These are phyloP conservation scores for Scaptomyza polygonia DNA, from an alignment of 2,888 invertebrate genomes.

Conservation along the genomic window DNA sequence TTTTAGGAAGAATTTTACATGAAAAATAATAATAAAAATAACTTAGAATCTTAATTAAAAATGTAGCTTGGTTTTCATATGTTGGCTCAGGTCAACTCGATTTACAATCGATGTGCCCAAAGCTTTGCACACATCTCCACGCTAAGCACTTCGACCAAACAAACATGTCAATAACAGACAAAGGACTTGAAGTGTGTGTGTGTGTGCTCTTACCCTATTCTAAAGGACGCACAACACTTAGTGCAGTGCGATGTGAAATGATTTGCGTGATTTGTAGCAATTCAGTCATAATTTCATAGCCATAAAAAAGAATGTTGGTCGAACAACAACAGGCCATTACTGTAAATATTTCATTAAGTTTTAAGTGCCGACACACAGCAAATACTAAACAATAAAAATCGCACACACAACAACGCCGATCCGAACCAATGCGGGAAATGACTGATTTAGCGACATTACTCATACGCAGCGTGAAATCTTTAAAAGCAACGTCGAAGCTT, in stretches of 20 bases:
- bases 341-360: slow-evolving; percentile 78
- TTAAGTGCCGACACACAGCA: slow-evolving; percentile 66
- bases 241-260: slow-evolving; percentile 49
- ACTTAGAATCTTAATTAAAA: not conserved
- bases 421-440: slow-evolving; percentile 7
- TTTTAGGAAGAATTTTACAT: not conserved
- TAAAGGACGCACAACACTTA: slow-evolving; percentile 49
- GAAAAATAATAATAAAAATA: not conserved
- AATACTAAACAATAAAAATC: slow-evolving; percentile 65
- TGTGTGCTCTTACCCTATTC: not conserved
- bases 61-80: not conserved
- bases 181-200: slow-evolving; percentile 4
- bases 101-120: slow-evolving; percentile 25
- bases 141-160: slow-evolving; percentile 32
- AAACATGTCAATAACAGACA: slow-evolving; percentile 41
- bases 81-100: slow-evolving; percentile 43
- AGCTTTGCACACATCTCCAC: slow-evolving; percentile 22
- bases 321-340: slow-evolving; percentile 56
- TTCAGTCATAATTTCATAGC: slow-evolving; percentile 55
- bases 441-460: slow-evolving; percentile 58
- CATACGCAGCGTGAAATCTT: slow-evolving; percentile 70
- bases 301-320: slow-evolving; percentile 34
- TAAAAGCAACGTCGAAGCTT: slow-evolving; percentile 35
- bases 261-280: slow-evolving; percentile 73
- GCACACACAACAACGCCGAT: slow-evolving; percentile 1